These are phyloP conservation scores for Amaurobius ferox DNA, from an alignment of 2,888 invertebrate species.

Conservation along the genomic window DNA sequence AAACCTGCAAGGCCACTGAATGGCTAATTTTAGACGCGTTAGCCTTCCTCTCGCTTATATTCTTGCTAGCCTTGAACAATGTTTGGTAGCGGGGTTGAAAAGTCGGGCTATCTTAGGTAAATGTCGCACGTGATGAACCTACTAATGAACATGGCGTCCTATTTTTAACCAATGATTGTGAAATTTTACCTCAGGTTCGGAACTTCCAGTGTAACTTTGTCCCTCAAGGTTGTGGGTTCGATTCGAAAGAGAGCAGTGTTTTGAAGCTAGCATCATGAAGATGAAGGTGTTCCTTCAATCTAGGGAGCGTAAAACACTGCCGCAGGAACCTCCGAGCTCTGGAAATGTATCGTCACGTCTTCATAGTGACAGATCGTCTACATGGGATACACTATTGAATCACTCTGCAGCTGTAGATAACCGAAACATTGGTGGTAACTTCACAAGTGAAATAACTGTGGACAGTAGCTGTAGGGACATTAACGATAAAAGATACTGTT, in stretches of 20 bases:
- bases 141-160: conserved; percentile 33
- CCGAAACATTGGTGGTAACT: too few relatives aligned
- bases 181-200: conserved; percentile 32
- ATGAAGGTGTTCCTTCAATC: conserved; percentile 53
- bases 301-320: background rate
- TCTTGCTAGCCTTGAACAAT: conserved; percentile 45
- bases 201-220: conserved; percentile 47
- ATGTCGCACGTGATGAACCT: conserved; percentile 28
- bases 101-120: conserved; percentile 39
- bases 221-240: conserved; percentile 35
- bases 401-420: too few relatives aligned
- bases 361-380: too few relatives aligned
- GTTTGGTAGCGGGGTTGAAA: conserved; percentile 18
- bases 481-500: too few relatives aligned
- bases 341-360: too few relatives aligned
- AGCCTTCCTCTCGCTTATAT: conserved; percentile 43
- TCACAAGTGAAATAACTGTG: too few relatives aligned
- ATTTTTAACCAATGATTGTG: conserved; percentile 50
- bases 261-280: conserved; percentile 37
- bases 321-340: background rate
- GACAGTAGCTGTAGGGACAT: too few relatives aligned
- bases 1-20: conserved; percentile 24
- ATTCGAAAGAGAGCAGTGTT: background rate
- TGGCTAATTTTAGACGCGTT: conserved; percentile 60
- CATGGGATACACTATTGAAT: background rate